These are phyloP conservation scores for Sebastes glaucus DNA, from an alignment of 2,797 vertebrate species.

Conservation along the genomic window DNA sequence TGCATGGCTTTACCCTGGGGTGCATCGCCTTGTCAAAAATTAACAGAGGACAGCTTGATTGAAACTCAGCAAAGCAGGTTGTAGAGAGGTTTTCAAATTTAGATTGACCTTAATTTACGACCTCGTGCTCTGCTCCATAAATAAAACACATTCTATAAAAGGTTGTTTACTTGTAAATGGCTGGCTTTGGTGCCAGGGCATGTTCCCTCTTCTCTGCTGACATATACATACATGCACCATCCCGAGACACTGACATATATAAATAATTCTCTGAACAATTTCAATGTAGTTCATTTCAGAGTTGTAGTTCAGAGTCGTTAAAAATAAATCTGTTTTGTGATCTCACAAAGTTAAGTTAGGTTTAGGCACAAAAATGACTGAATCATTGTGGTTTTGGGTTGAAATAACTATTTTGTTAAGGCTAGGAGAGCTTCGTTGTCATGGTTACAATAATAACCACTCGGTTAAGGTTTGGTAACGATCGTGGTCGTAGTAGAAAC, in stretches of 20 bases:
- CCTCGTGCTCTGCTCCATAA: neutral
- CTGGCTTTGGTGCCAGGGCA: neutral
- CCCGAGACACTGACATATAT: neutral
- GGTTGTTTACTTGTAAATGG: neutral
- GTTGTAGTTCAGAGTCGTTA: neutral
- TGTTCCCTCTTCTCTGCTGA: neutral
- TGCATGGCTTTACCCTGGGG: conserved; percentile 31
- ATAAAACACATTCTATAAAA: neutral
- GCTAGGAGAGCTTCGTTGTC: neutral
- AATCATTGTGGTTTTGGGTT: neutral
- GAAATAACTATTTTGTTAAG: neutral
- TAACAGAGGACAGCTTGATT: conserved; percentile 30
- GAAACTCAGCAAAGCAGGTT: conserved; percentile 10
- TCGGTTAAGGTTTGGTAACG: neutral
- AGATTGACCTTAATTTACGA: conserved; percentile 10
- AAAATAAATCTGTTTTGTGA: neutral
- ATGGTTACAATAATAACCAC: neutral
- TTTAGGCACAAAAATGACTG: neutral
- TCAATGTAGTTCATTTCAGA: neutral
- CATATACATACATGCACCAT: neutral
- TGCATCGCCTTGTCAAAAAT: conserved; percentile 49
- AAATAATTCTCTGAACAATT: neutral
- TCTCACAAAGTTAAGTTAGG: neutral
- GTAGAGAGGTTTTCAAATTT: conserved; percentile 16
- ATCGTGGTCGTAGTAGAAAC: neutral